Percentiles rank a stretch among this genome's conserved stretches.
These are phyloP conservation scores for Otolemur garnettii DNA, from an alignment of 2,113 vertebrate species.

Conservation along the genomic window DNA sequence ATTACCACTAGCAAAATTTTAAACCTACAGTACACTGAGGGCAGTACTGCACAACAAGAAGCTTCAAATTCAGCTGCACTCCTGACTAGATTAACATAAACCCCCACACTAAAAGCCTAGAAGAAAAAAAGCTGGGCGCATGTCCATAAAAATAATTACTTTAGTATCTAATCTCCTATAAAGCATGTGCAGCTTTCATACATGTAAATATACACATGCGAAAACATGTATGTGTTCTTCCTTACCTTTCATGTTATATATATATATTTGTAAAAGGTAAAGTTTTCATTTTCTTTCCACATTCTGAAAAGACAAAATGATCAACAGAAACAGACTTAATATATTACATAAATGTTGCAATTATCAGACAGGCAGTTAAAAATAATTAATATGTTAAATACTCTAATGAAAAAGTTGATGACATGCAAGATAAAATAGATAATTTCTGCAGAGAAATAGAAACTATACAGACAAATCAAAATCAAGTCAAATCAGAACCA, in stretches of 20 bases:
- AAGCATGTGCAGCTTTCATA: background rate
- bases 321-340: background rate
- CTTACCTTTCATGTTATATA: background rate
- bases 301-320: background rate
- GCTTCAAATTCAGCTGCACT: background rate
- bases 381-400: slow-evolving; percentile 5
- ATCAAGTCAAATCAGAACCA: slow-evolving; percentile 1
- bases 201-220: background rate
- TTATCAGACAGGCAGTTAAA: slow-evolving; percentile 28
- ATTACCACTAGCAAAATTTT: background rate
- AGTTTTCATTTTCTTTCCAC: too few relatives aligned
- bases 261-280: background rate
- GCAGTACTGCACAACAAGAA: background rate
- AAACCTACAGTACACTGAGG: background rate
- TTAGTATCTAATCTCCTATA: background rate
- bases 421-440: background rate
- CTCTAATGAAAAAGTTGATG: background rate
- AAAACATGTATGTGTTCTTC: too few relatives aligned
- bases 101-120: background rate
- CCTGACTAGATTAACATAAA: background rate
- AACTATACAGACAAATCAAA: background rate
- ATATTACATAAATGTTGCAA: background rate
- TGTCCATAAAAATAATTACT: background rate
- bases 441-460: slow-evolving; percentile 2
- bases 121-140: background rate